Conservation (phyloP, 2,888 invertebrate genomes). For the Nomada flava region DNA sequence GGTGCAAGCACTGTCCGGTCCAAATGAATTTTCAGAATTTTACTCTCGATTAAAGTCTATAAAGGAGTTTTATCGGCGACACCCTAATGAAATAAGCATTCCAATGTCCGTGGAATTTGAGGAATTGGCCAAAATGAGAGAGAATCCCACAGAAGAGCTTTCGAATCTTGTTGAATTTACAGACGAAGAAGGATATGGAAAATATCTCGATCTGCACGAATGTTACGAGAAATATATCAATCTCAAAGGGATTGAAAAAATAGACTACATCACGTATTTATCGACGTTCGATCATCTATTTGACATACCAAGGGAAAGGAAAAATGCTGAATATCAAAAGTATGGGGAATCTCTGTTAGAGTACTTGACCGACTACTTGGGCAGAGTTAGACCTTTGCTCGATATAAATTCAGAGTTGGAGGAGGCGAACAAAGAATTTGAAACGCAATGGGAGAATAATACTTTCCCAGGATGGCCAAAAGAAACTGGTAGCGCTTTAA, state of each 20-base stretch:
- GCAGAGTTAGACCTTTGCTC: constrained; percentile 93
- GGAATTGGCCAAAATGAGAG: constrained; percentile 94
- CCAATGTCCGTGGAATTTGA: constrained; percentile 99
- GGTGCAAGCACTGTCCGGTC: constrained; percentile 93
- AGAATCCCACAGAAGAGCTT: constrained; percentile 94
- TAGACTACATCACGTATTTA: constrained; percentile 98
- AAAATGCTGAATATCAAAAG: constrained; percentile 93
- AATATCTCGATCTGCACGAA: constrained; percentile 98
- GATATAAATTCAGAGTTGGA: constrained; percentile 93
- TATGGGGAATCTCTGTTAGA: constrained; percentile 94
- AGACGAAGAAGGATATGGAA: constrained; percentile 99
- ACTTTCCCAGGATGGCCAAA: constrained; percentile 98
- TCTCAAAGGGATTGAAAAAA: constrained; percentile 97
- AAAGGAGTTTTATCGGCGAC: constrained; percentile 97
- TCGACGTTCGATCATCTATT: constrained; percentile 97
- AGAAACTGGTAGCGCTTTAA: constrained; percentile 96
- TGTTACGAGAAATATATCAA: constrained; percentile 98
- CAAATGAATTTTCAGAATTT: constrained; percentile 99
- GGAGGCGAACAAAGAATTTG: constrained; percentile 91
- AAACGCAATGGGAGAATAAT: constrained; percentile 94
- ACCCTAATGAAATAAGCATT: constrained; percentile 98
- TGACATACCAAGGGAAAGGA: constrained; percentile 96
- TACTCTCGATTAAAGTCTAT: constrained; percentile 96
- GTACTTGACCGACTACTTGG: constrained; percentile 93
- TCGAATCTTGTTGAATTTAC: constrained; percentile 97